Base-by-base conservation (phyloP, 2,888 invertebrate genomes). In the Crepidodera aurea region DNA sequence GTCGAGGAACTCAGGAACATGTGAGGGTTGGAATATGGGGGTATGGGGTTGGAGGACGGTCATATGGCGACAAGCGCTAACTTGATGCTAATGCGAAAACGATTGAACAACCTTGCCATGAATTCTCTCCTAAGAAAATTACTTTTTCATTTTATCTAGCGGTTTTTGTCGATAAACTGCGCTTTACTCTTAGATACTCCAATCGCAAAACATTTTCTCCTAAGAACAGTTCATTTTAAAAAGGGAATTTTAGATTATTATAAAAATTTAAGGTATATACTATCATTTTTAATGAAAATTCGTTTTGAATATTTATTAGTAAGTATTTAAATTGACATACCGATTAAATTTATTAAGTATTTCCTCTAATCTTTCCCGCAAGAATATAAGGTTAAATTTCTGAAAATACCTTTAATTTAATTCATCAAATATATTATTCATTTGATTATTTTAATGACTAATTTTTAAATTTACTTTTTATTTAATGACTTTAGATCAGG, bases 81-180 rank as follows among this genome's bases (percentile, higher is more conserved):
- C 79, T 78, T 77, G 77, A 76, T 77, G 78, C 78, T 81, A 81
- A 81, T 80, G 80, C 73, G 71, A 74, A 79, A 78, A 78, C 76
- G 77, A 81, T 81, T 76, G 78, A 74, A 76, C 73, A 73, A 78
- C 74, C 75, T 76, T 75, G 78, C 79, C 77, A 80, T 79, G 80
- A 81, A 81, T 81, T 81, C 78, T 77, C 77, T 79, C 73, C 71
- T 74, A 77, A 79, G 79, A 78, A 81, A 81, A 81, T 79, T 78
- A 78, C 80, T 81, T 81, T 81, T 81, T 81, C 79, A 81, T 81
- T 79, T 78, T 78, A 79, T 80, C 78, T 76, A 67, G 69, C 72
- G 69, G 70, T 69, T 72, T 70, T 69, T 69, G 67, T 67, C 70
- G 68, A 72, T 71, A 72, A 61, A 66, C 60, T 61, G 39, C 58